Evolutionary conservation across 2,888 invertebrate species (phyloP).

Genomic region (Polymixis flavicincta): DNA sequence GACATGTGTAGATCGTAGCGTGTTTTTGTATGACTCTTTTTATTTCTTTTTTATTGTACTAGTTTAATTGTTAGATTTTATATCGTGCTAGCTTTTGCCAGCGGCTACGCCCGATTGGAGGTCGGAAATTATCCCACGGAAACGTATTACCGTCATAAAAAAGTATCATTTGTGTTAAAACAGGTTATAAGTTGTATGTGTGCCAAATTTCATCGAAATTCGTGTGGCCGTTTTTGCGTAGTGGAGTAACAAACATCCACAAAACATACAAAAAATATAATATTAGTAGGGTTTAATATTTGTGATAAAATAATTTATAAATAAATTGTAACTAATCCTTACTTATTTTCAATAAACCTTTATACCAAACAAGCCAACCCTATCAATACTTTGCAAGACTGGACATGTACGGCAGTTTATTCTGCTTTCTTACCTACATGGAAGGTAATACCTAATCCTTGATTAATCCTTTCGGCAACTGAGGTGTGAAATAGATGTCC

Average conservation of each 20-base stretch:
- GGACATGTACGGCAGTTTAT: slow-evolving; percentile 1
- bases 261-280: no score
- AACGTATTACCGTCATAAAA: no score
- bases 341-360: not conserved
- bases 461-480: slow-evolving; percentile 46
- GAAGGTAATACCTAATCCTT: slow-evolving; percentile 16
- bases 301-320: not conserved
- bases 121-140: no score
- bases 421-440: slow-evolving; percentile 19
- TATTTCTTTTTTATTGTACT: no score
- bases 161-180: no score
- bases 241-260: no score
- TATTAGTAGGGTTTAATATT: not conserved
- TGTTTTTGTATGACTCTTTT: no score
- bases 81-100: not conserved
- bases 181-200: no score
- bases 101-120: no score
- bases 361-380: not conserved
- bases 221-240: no score
- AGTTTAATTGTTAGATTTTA: not conserved
- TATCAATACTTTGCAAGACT: slow-evolving; percentile 44
- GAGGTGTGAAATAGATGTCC: slow-evolving; percentile 45
- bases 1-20: no score
- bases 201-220: no score
- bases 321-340: not conserved